Evolutionary conservation across 2,888 invertebrate species (phyloP).

Genomic region (Caenorhabditis doughertyi): DNA sequence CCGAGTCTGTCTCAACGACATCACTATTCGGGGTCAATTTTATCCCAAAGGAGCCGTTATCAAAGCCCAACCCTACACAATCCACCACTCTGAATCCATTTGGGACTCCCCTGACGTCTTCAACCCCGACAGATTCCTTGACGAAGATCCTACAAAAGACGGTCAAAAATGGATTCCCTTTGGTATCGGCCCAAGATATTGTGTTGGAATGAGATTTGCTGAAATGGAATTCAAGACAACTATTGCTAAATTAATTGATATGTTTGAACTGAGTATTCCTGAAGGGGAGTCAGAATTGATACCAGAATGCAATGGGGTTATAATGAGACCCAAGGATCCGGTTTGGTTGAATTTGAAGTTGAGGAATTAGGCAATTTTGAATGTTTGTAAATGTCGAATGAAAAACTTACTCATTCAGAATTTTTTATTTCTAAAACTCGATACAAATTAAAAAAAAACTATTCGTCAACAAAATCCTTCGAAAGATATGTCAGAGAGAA

Average conservation of each 20-base stretch:
- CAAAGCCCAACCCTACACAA: slow-evolving; percentile 54
- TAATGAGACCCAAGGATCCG: slow-evolving; percentile 59
- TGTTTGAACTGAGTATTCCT: slow-evolving; percentile 54
- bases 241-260: slow-evolving; percentile 67
- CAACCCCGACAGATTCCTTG: slow-evolving; percentile 72
- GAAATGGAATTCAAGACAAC: slow-evolving; percentile 80
- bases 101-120: slow-evolving; percentile 77
- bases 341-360: slow-evolving; percentile 28
- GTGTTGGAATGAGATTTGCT: slow-evolving; percentile 80
- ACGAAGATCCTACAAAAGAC: slow-evolving; percentile 42
- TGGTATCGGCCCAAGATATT: slow-evolving; percentile 79
- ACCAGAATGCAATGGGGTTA: slow-evolving; percentile 54
- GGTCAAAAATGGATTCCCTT: slow-evolving; percentile 78
- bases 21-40: slow-evolving; percentile 66
- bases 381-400: neutral
- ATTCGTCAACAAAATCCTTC: too few relatives aligned
- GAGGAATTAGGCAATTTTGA: slow-evolving; percentile 2
- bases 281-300: slow-evolving; percentile 31
- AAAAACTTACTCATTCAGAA: neutral
- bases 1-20: slow-evolving; percentile 70
- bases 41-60: slow-evolving; percentile 67
- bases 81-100: slow-evolving; percentile 63
- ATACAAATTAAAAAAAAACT: too few relatives aligned
- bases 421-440: neutral
- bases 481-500: too few relatives aligned